A percentile compares a stretch with the other conserved stretches of the same genome.
Conservation (phyloP, 1,140 invertebrate species). For the Pogonognathellus flavescens region DNA sequence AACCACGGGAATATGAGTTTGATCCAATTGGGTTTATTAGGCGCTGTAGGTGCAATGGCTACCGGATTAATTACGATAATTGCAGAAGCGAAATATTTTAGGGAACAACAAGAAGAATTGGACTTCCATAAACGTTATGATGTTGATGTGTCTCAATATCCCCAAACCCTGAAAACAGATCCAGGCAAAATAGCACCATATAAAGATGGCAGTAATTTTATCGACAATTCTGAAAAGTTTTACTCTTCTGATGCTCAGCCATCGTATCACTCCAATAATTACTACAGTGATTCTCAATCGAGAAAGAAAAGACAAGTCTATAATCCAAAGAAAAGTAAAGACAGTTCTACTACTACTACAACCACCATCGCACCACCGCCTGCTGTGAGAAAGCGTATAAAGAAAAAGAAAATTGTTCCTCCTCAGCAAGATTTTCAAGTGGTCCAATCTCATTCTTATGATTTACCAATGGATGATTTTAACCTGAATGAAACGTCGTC, state of each 20-base stretch:
- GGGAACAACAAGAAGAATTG: constrained; percentile 31
- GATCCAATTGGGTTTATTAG: constrained; percentile 54
- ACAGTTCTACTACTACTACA: not conserved
- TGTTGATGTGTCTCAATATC: too few relatives aligned
- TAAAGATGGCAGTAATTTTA: too few relatives aligned
- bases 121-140: not conserved
- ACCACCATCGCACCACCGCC: too few relatives aligned
- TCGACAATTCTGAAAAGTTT: too few relatives aligned
- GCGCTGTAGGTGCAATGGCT: constrained; percentile 53
- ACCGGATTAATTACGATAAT: constrained; percentile 52
- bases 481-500: not conserved
- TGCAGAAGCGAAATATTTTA: constrained; percentile 54
- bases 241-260: too few relatives aligned
- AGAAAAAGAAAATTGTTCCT: not conserved
- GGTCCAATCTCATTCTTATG: not conserved
- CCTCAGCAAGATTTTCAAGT: not conserved
- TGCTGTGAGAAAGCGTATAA: not conserved
- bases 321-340: not conserved
- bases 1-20: constrained; percentile 58
- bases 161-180: too few relatives aligned
- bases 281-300: not conserved
- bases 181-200: too few relatives aligned
- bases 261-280: too few relatives aligned
- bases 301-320: constrained; percentile 6
- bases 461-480: not conserved